phyloP scores from a whole-genome alignment of 2,888 invertebrate genomes.

The Acleris literana region DNA sequence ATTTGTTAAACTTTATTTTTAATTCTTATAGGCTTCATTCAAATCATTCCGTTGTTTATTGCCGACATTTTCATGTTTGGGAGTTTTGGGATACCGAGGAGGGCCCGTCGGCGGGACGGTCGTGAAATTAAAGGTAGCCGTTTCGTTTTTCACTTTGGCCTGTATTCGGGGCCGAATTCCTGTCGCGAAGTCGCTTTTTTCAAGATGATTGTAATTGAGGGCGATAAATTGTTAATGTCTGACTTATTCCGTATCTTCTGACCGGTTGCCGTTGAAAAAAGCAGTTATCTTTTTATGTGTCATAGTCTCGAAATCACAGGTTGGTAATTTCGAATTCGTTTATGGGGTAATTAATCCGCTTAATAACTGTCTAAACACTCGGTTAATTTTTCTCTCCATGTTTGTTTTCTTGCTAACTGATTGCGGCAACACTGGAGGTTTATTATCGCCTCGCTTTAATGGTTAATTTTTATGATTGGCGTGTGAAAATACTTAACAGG shows the following conservation, averaged over 20 bases:
- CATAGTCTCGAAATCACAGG: constrained; percentile 63
- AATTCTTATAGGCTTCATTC: constrained; percentile 75
- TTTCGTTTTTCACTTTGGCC: constrained; percentile 71
- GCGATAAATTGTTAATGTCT: constrained; percentile 76
- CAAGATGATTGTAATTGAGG: constrained; percentile 78
- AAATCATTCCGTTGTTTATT: constrained; percentile 82
- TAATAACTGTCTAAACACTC: constrained; percentile 60
- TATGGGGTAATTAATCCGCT: constrained; percentile 73
- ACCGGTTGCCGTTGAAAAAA: constrained; percentile 65
- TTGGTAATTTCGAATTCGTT: constrained; percentile 62
- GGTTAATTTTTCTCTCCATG: constrained; percentile 53
- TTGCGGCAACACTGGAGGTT: constrained; percentile 48
- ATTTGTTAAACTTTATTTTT: constrained; percentile 78
- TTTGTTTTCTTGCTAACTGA: constrained; percentile 57
- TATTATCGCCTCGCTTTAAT: constrained; percentile 61
- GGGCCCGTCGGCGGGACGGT: constrained; percentile 69
- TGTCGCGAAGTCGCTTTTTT: constrained; percentile 65
- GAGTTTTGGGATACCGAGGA: constrained; percentile 77
- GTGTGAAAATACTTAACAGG: constrained; percentile 66
- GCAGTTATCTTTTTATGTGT: constrained; percentile 67
- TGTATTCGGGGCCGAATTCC: constrained; percentile 73
- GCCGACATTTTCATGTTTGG: constrained; percentile 81
- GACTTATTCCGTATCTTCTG: constrained; percentile 64
- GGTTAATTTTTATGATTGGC: constrained; percentile 69
- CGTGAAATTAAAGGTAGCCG: constrained; percentile 76